These are phyloP conservation scores for Drosophila aldrichi DNA, from an alignment of 2,888 invertebrate species.

Conservation along the genomic window DNA sequence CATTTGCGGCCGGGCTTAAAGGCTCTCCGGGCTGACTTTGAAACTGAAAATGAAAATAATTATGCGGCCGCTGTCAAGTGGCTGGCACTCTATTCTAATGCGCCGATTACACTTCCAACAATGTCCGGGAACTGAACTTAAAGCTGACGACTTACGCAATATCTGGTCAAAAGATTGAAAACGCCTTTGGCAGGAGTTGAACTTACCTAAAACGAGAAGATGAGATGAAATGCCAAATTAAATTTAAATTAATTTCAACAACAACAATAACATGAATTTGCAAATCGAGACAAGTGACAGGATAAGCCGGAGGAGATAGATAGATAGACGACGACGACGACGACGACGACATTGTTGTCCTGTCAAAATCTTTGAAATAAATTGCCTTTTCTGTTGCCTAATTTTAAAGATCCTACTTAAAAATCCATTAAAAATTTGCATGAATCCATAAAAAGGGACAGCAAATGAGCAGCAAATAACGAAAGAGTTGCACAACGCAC, in stretches of 20 bases:
- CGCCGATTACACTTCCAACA: slow-evolving; percentile 8
- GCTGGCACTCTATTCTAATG: slow-evolving; percentile 42
- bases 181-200: slow-evolving; percentile 1
- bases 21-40: slow-evolving; percentile 67
- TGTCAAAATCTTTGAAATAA: slow-evolving; percentile 70
- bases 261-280: slow-evolving; percentile 40
- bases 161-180: neutral
- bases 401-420: slow-evolving; percentile 81
- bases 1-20: slow-evolving; percentile 46
- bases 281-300: slow-evolving; percentile 43
- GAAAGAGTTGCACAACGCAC: slow-evolving; percentile 31
- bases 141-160: slow-evolving; percentile 38
- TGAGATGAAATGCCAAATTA: slow-evolving; percentile 42
- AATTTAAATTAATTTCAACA: slow-evolving; percentile 66
- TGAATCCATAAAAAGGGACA: slow-evolving; percentile 61
- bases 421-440: slow-evolving; percentile 83
- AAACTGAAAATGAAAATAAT: slow-evolving; percentile 73
- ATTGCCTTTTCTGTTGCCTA: slow-evolving; percentile 71
- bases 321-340: too few relatives aligned
- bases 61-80: slow-evolving; percentile 60
- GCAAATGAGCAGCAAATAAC: slow-evolving; percentile 38
- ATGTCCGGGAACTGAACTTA: slow-evolving; percentile 8
- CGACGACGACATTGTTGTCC: slow-evolving; percentile 31
- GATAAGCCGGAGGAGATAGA: slow-evolving; percentile 26
- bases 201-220: slow-evolving; percentile 73